These are phyloP conservation scores for Castor canadensis DNA, from an alignment of 2,113 vertebrate species.

Conservation along the genomic window DNA sequence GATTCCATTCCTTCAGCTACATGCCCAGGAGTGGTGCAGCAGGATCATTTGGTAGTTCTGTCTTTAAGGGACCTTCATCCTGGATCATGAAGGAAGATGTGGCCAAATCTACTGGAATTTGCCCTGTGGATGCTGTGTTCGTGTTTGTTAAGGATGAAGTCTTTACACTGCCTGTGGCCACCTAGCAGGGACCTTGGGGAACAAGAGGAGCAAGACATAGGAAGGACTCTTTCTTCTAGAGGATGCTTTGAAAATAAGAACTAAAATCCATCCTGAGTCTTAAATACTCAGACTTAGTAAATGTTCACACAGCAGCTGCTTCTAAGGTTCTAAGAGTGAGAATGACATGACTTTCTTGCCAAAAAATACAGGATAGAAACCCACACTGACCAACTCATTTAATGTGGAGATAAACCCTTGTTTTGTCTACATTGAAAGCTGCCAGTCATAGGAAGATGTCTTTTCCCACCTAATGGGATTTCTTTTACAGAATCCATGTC, in stretches of 20 bases:
- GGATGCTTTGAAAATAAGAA: constrained; percentile 1
- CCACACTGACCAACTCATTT: background rate
- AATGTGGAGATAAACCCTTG: background rate
- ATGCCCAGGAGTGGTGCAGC: too few species aligned
- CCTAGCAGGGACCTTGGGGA: background rate
- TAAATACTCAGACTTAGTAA: background rate
- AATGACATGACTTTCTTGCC: background rate
- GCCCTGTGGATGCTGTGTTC: background rate
- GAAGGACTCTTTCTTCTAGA: background rate
- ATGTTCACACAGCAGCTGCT: background rate
- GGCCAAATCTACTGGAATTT: background rate
- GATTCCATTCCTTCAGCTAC: too few species aligned
- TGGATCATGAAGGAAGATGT: background rate
- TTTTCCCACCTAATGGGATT: background rate
- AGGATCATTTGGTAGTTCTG: too few species aligned
- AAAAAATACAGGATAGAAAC: background rate
- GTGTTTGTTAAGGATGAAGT: background rate
- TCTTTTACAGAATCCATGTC: background rate
- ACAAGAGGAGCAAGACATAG: background rate
- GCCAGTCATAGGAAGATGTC: background rate
- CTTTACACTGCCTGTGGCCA: background rate
- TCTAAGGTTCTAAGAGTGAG: background rate
- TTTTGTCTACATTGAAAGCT: background rate
- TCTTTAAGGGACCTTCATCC: too few species aligned
- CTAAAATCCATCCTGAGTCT: background rate